Percentiles rank a stretch among this genome's conserved stretches.
phyloP scores from a whole-genome alignment of 1,140 invertebrate genomes.

The Drosophila malerkotliana region DNA sequence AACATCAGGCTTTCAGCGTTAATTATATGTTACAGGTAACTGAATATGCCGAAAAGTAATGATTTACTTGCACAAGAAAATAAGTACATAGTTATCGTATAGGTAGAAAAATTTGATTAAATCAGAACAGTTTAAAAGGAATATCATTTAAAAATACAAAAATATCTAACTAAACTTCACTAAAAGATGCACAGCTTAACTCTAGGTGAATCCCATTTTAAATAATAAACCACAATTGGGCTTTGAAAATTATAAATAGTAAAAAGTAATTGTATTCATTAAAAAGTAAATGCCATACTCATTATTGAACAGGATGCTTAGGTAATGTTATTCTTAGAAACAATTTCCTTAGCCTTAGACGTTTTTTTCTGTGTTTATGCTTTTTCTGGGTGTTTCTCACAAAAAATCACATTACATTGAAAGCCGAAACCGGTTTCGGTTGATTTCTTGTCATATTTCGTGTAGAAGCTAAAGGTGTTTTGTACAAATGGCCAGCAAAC shows the following conservation, averaged over 20 bases:
- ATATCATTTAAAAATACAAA: no score
- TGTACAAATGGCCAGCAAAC: conserved; percentile 73
- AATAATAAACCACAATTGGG: no score
- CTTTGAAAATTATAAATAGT: not conserved
- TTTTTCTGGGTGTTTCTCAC: conserved; percentile 46
- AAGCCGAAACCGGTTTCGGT: conserved; percentile 60
- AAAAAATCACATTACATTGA: conserved; percentile 46
- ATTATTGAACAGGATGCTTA: not conserved
- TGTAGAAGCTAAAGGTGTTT: conserved; percentile 69
- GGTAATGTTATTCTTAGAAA: not conserved
- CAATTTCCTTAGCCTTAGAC: no score
- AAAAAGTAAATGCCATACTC: not conserved
- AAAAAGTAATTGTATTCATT: not conserved
- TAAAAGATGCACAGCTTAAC: no score
- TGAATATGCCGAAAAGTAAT: not conserved
- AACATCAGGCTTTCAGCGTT: not conserved
- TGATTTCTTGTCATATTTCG: conserved; percentile 66
- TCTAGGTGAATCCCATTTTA: no score
- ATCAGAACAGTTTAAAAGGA: not conserved
- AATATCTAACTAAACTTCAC: no score
- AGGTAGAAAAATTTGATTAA: not conserved
- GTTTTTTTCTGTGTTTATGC: conserved; percentile 17
- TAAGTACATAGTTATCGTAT: not conserved
- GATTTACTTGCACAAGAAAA: not conserved
- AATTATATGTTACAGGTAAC: not conserved